Evolutionary conservation across 2,888 invertebrate genomes (phyloP).

Genomic region (Xanthorhoe designata): DNA sequence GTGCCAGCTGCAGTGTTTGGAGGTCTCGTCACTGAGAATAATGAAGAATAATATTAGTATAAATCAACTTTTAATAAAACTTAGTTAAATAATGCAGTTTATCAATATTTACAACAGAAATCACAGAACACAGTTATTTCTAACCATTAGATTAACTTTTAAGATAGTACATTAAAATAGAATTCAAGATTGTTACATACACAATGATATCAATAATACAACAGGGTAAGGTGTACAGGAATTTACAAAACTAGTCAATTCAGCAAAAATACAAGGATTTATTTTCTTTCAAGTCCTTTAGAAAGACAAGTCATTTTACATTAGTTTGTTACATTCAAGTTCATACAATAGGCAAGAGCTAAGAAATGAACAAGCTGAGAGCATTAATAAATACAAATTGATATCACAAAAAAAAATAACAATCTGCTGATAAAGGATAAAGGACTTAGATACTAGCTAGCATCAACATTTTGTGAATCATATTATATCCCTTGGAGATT

Average conservation of each 20-base stretch:
- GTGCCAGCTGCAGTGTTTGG: conserved; percentile 97
- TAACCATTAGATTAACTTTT: conserved; percentile 41
- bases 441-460: conserved; percentile 16
- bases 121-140: conserved; percentile 67
- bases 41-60: conserved; percentile 52
- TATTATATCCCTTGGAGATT: conserved; percentile 89
- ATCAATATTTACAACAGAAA: conserved; percentile 73
- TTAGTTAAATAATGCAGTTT: conserved; percentile 66
- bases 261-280: conserved; percentile 33
- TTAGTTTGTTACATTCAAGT: conserved; percentile 16
- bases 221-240: conserved; percentile 19
- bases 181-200: conserved; percentile 27
- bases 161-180: conserved; percentile 21
- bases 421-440: conserved; percentile 10
- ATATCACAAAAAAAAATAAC: conserved; percentile 10
- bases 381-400: conserved; percentile 19
- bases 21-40: conserved; percentile 83
- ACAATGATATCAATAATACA: conserved; percentile 23
- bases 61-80: conserved; percentile 68
- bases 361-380: conserved; percentile 21
- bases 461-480: conserved; percentile 62
- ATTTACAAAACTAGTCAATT: conserved; percentile 21
- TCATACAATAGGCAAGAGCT: conserved; percentile 14
- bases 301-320: conserved; percentile 21
- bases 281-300: conserved; percentile 11